Base-by-base conservation (phyloP, 2,888 invertebrate species). In the Euspilapteryx auroguttella region DNA sequence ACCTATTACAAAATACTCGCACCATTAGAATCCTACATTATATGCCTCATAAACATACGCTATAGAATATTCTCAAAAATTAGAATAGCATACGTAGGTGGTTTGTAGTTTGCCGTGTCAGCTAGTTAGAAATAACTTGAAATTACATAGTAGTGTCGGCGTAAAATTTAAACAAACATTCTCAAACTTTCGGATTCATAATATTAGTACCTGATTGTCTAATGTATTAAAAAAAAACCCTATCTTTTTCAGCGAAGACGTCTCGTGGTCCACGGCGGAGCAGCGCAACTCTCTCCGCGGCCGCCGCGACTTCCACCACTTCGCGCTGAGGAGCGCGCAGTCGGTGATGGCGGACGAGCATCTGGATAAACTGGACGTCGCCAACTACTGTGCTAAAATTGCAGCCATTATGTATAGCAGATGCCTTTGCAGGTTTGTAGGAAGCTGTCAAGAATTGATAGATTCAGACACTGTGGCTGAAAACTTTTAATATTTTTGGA, bases 241-340 rank as follows among this genome's bases (percentile, higher is more conserved):
- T 17, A 17, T 6, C 17, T 17, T 17, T 17, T 17, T 8, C 43
- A 80, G 82, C 25, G 73, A 79, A 25, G 55, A 68, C 2, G 68
- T 81, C 0, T 24, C 63, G 0, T 85, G 82, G 82, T 59, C 78
- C 1, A 59, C 76, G 0, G 27, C 51, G 2, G 73, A 77, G 10
- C 76, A 81, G 33, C 63, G 76, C 5, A 73, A 66, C 30, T 41
- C 62, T 11, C 40, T 85, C 8, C 75, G 78, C 35, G 55, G 62
- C 0, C 73, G 79, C 1, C 53, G 63, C 0, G 80, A 81, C 23
- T 73, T 85, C 41, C 82, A 83, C 47, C 61, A 63, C 13, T 83
- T 81, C 51, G 57, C 73, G n/a, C 38, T 83, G 32, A 63, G 76
- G 31, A 36, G 49, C 27, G 45, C 56, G 2, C 46, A 37, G 5